These are phyloP conservation scores for Pungitius pungitius DNA, from an alignment of 2,113 vertebrate species.

Conservation along the genomic window DNA sequence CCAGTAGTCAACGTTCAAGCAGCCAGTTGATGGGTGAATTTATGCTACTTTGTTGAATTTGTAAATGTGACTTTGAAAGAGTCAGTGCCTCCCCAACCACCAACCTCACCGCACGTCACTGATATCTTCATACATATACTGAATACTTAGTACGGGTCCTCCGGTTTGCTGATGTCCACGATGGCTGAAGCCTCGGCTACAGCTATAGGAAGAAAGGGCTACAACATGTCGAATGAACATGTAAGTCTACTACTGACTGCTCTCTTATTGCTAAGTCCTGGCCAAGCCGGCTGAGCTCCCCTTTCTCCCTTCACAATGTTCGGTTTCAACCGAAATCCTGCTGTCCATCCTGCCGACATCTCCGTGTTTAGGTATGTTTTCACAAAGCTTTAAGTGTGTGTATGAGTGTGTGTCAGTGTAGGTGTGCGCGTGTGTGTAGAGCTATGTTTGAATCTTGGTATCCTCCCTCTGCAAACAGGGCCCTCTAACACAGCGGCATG, in stretches of 20 bases:
- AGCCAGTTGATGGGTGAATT: too few relatives aligned
- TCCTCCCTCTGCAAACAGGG: slow-evolving; percentile 60
- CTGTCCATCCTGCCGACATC: slow-evolving; percentile 34
- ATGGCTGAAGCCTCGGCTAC: slow-evolving; percentile 56
- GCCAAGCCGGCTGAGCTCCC: slow-evolving; percentile 29
- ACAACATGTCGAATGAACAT: slow-evolving; percentile 67
- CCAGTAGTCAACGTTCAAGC: too few relatives aligned
- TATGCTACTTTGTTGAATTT: too few relatives aligned
- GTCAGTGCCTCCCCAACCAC: too few relatives aligned
- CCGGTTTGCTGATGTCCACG: slow-evolving; percentile 54
- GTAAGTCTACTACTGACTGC: slow-evolving; percentile 52
- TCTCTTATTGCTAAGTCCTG: slow-evolving; percentile 62
- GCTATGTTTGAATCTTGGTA: slow-evolving; percentile 61
- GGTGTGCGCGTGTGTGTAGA: slow-evolving; percentile 38
- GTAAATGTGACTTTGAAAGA: too few relatives aligned
- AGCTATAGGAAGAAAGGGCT: slow-evolving; percentile 50
- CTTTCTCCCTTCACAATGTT: slow-evolving; percentile 19
- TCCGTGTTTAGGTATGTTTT: slow-evolving; percentile 69
- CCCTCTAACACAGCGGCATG: slow-evolving; percentile 63
- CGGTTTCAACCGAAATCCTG: slow-evolving; percentile 40
- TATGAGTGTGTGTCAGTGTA: slow-evolving; percentile 49
- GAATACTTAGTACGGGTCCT: slow-evolving; percentile 34
- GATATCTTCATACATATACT: background rate
- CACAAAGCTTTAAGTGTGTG: slow-evolving; percentile 58
- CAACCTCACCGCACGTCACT: too few relatives aligned